These are phyloP conservation scores for Lithobates pipiens DNA, from an alignment of 2,797 vertebrate genomes.

Conservation along the genomic window DNA sequence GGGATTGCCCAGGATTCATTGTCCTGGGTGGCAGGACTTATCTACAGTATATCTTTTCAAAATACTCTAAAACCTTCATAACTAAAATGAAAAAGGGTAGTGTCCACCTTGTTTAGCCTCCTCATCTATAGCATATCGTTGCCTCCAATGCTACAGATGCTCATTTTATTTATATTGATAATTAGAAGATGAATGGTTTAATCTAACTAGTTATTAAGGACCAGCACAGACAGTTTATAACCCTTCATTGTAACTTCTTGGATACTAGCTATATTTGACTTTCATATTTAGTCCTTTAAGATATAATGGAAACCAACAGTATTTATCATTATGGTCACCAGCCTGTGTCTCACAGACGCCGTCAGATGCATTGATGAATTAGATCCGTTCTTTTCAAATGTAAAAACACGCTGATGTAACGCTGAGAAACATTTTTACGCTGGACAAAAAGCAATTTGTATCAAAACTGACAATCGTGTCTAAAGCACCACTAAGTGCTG, in stretches of 20 bases:
- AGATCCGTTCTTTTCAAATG: conserved; percentile 17
- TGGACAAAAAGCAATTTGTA: background rate
- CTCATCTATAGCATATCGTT: too few species aligned
- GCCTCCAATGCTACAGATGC: too few species aligned
- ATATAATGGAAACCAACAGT: background rate
- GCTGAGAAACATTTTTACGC: background rate
- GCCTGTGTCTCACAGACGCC: background rate
- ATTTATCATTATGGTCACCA: background rate
- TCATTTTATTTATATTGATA: too few species aligned
- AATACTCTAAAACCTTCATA: too few species aligned
- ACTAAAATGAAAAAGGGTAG: too few species aligned
- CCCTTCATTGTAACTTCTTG: background rate
- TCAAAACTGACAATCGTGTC: conserved; percentile 1
- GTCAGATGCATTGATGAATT: background rate
- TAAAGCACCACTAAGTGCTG: conserved; percentile 39
- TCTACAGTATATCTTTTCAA: too few species aligned
- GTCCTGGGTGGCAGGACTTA: too few species aligned
- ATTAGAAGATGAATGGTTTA: too few species aligned
- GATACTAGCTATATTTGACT: background rate
- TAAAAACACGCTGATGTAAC: conserved; percentile 17
- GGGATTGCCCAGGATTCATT: too few species aligned
- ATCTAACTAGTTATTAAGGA: too few species aligned
- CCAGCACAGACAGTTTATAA: too few species aligned
- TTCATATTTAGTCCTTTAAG: background rate
- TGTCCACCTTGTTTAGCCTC: too few species aligned